These are phyloP conservation scores for Amniataba percoides DNA, from an alignment of 2,797 vertebrate species.

Conservation along the genomic window DNA sequence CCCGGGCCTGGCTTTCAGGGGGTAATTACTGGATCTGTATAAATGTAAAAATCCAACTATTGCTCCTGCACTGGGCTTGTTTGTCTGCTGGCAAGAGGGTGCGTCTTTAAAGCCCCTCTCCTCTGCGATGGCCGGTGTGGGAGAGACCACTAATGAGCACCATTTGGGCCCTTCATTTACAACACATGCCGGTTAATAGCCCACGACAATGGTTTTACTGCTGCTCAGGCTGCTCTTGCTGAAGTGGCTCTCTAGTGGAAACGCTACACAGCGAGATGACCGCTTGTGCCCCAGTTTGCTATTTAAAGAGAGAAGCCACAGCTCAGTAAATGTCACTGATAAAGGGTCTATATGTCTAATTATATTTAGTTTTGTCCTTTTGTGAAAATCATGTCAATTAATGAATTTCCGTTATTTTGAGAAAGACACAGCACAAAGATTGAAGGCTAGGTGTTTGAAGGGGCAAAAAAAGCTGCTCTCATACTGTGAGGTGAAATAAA, in stretches of 20 bases:
- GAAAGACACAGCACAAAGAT: not conserved
- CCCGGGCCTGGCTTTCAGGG: slow-evolving; percentile 24
- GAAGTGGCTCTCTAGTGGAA: slow-evolving; percentile 63
- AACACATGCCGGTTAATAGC: slow-evolving; percentile 79
- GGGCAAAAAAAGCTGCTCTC: not conserved
- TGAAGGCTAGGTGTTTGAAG: not conserved
- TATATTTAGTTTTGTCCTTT: not conserved
- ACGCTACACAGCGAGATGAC: slow-evolving; percentile 54
- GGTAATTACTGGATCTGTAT: slow-evolving; percentile 56
- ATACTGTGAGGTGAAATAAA: not conserved
- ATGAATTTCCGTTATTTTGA: not conserved
- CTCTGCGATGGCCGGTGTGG: slow-evolving; percentile 60
- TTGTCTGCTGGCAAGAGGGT: slow-evolving; percentile 56
- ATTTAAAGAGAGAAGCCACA: slow-evolving; percentile 44
- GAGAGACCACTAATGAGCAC: slow-evolving; percentile 79
- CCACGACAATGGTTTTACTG: slow-evolving; percentile 75
- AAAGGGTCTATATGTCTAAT: not conserved
- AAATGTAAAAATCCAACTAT: slow-evolving; percentile 50
- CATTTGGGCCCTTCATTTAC: slow-evolving; percentile 77
- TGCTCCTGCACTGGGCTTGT: slow-evolving; percentile 51
- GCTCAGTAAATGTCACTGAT: slow-evolving; percentile 32
- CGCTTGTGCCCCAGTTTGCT: slow-evolving; percentile 26
- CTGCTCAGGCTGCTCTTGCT: slow-evolving; percentile 54
- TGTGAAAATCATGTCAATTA: slow-evolving; percentile 9
- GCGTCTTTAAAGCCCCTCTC: slow-evolving; percentile 49